Evolutionary conservation across 2,888 invertebrate genomes (phyloP).

Genomic region (Iselma pallidipennis): DNA sequence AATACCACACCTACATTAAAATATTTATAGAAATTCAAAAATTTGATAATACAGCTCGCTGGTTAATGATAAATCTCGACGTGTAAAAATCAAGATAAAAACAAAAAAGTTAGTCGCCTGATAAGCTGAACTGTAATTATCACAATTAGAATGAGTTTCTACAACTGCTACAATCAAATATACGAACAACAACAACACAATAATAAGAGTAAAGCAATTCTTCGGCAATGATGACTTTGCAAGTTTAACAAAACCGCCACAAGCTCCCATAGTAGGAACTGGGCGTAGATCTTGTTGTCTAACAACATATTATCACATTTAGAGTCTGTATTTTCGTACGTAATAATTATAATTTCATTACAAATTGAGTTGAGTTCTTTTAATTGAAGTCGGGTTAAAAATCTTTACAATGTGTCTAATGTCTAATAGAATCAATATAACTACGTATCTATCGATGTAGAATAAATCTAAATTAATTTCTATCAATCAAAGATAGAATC

Average conservation of each 20-base stretch:
- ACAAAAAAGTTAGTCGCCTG: constrained; percentile 11
- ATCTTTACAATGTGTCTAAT: neutral
- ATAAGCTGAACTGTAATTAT: constrained; percentile 36
- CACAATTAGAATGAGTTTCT: constrained; percentile 33
- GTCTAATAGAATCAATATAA: too few relatives aligned
- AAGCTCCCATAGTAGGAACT: constrained; percentile 38
- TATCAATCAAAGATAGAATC: too few relatives aligned
- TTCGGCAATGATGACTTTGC: constrained; percentile 39
- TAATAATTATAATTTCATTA: constrained; percentile 36
- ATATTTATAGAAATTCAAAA: neutral
- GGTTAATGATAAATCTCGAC: too few relatives aligned
- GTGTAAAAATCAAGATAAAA: neutral
- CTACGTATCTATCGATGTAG: too few relatives aligned
- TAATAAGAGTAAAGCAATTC: constrained; percentile 9
- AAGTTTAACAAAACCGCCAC: constrained; percentile 2
- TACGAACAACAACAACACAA: neutral
- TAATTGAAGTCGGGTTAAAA: constrained; percentile 3
- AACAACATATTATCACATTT: constrained; percentile 46
- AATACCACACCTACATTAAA: neutral
- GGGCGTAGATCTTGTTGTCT: constrained; percentile 43
- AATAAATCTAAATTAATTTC: too few relatives aligned
- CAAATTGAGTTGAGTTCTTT: constrained; percentile 7
- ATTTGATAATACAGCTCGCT: too few relatives aligned
- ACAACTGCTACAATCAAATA: neutral
- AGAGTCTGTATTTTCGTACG: constrained; percentile 34